phyloP scores from a whole-genome alignment of 2,888 invertebrate species.

The Brenthis daphne region DNA sequence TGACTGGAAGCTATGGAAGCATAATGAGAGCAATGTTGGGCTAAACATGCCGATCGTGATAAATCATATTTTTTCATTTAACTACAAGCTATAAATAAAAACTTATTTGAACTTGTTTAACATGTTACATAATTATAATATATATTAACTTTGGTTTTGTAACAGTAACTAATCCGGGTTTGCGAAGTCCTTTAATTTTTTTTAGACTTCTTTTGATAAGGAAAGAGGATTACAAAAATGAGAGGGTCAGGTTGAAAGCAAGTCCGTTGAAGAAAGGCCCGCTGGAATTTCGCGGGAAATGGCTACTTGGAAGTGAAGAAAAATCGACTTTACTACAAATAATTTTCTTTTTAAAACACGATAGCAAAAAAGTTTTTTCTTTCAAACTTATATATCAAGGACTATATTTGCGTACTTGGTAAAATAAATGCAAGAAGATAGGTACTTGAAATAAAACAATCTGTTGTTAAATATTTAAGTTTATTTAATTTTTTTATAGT shows the following conservation, averaged over 20 bases:
- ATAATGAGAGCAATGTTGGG: no score
- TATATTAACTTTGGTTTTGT: constrained; percentile 34
- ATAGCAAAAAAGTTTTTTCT: not conserved
- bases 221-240: constrained; percentile 61
- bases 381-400: not conserved
- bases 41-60: no score
- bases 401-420: not conserved
- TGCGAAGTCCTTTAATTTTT: constrained; percentile 59
- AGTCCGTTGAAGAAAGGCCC: constrained; percentile 43
- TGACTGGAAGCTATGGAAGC: no score
- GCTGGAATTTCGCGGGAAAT: constrained; percentile 39
- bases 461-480: no score
- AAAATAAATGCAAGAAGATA: not conserved
- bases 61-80: not conserved
- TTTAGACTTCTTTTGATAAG: constrained; percentile 61
- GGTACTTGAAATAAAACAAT: no score
- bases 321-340: constrained; percentile 28
- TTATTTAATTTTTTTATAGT: no score
- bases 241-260: constrained; percentile 60
- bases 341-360: constrained; percentile 10
- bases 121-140: constrained; percentile 18
- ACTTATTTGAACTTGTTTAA: not conserved
- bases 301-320: constrained; percentile 32
- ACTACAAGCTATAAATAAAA: not conserved
- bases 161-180: constrained; percentile 51